Conservation (phyloP, 2,797 vertebrate species). For the Helostoma temminkii region DNA sequence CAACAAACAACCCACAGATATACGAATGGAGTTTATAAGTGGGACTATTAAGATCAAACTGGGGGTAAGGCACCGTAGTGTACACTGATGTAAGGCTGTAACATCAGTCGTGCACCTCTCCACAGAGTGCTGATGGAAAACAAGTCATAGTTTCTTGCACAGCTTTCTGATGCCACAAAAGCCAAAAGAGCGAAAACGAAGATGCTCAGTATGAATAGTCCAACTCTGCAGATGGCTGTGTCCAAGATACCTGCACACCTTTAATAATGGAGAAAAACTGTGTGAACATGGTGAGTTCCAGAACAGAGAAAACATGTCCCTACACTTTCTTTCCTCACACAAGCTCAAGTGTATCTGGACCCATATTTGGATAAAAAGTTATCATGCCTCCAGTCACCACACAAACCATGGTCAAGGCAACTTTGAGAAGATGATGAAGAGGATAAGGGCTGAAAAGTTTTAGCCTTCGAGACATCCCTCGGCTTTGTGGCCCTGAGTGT, state of each 20-base stretch:
- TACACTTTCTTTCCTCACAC: background rate
- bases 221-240: background rate
- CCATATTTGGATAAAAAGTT: too few species aligned
- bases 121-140: slow-evolving; percentile 36
- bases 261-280: background rate
- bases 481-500: too few species aligned
- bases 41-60: slow-evolving; percentile 38
- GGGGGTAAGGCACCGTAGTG: slow-evolving; percentile 64
- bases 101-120: slow-evolving; percentile 17
- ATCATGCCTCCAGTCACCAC: too few species aligned
- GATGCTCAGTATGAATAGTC: slow-evolving; percentile 29
- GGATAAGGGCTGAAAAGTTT: too few species aligned
- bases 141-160: background rate
- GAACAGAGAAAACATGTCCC: background rate
- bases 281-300: background rate
- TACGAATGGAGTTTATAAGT: slow-evolving; percentile 12
- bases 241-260: slow-evolving; percentile 27
- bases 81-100: slow-evolving; percentile 58
- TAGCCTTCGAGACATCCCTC: too few species aligned
- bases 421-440: too few species aligned
- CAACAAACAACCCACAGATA: background rate
- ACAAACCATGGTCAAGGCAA: too few species aligned
- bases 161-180: slow-evolving; percentile 17
- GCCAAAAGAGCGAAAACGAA: slow-evolving; percentile 32
- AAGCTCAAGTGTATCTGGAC: background rate